These are phyloP conservation scores for Saturnia japonica DNA, from an alignment of 2,888 invertebrate species.

Conservation along the genomic window DNA sequence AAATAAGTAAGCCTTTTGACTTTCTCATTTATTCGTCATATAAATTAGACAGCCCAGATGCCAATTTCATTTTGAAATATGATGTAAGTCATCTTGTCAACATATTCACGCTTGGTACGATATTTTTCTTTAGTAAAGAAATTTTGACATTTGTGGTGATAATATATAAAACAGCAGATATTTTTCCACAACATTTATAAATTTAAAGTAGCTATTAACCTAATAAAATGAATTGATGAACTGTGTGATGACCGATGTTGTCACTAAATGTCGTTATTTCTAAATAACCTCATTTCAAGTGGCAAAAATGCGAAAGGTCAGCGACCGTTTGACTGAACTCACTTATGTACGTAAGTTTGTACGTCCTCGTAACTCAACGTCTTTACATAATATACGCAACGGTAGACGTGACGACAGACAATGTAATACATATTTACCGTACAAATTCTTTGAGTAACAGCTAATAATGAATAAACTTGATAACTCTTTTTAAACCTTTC, in stretches of 20 bases:
- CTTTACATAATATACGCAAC: conserved; percentile 48
- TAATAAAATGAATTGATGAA: background rate
- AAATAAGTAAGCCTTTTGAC: too few species aligned
- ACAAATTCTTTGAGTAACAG: conserved; percentile 20
- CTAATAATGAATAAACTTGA: background rate
- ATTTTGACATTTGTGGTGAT: background rate
- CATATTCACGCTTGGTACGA: too few species aligned
- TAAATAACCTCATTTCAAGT: conserved; percentile 36
- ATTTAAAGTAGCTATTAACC: background rate
- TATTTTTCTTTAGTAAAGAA: background rate
- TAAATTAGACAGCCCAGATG: too few species aligned
- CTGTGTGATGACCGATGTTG: background rate
- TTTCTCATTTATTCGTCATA: too few species aligned
- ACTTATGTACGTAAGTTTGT: conserved; percentile 32
- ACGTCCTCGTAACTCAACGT: conserved; percentile 47
- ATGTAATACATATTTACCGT: conserved; percentile 29
- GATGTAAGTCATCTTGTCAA: too few species aligned
- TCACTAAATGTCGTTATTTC: conserved; percentile 22
- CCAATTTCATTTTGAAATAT: too few species aligned
- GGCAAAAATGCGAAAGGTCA: conserved; percentile 57
- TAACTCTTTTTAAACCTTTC: background rate
- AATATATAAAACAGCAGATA: background rate
- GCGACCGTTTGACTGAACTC: conserved; percentile 48
- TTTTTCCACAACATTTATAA: background rate
- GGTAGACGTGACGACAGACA: conserved; percentile 29